Evolutionary conservation across 2,888 invertebrate genomes (phyloP).

Genomic region (Himalopsyche kuldschensis): DNA sequence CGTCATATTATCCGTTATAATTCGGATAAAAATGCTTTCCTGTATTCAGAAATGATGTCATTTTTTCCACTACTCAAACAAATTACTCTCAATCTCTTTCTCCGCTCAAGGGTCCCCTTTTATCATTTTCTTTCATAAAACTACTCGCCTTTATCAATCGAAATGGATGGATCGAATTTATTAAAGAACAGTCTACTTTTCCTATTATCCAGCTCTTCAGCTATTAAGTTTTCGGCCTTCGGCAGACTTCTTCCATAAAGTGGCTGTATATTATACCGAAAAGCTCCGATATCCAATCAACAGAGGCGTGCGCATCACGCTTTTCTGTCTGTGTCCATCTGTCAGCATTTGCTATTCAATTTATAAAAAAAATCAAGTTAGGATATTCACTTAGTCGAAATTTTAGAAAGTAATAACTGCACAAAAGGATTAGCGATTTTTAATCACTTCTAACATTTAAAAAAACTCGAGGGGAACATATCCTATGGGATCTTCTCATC

Average conservation of each 20-base stretch:
- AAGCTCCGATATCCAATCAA: neutral
- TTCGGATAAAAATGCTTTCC: neutral
- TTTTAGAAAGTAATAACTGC: too few species aligned
- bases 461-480: too few species aligned
- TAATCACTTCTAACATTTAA: too few species aligned
- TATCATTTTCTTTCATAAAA: neutral
- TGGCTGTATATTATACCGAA: neutral
- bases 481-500: too few species aligned
- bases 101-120: neutral
- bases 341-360: too few species aligned
- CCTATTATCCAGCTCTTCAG: neutral
- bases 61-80: neutral
- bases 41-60: neutral
- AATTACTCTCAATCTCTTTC: neutral
- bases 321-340: too few species aligned
- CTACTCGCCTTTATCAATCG: constrained; percentile 6
- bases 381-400: too few species aligned
- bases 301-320: too few species aligned
- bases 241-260: neutral
- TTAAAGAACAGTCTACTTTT: neutral
- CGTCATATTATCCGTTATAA: too few species aligned
- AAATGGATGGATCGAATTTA: constrained; percentile 4
- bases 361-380: too few species aligned
- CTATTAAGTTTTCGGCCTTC: constrained; percentile 1
- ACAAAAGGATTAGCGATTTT: too few species aligned